Evolutionary conservation across 2,113 vertebrate genomes (phyloP).

Genomic region (Buteo buteo): DNA sequence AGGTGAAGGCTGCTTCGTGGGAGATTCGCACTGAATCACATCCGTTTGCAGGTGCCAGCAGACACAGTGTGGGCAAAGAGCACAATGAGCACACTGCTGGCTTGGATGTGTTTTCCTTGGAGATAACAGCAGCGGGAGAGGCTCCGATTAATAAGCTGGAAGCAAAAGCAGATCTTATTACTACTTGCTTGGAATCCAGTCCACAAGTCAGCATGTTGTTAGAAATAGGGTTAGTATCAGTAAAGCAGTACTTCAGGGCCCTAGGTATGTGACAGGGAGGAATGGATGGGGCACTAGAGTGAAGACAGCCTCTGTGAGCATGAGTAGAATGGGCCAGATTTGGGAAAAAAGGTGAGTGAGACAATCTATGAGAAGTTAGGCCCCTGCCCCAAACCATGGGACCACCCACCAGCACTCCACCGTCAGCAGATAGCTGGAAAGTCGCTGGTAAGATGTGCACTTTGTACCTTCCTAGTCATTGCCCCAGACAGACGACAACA

Average conservation of each 20-base stretch:
- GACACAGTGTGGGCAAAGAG: not conserved
- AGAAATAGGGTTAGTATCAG: not conserved
- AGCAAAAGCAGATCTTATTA: not conserved
- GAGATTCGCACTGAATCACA: not conserved
- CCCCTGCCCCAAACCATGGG: not conserved
- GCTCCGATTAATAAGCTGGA: not conserved
- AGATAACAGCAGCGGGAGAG: not conserved
- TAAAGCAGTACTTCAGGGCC: not conserved
- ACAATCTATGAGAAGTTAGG: not conserved
- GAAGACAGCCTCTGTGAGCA: not conserved
- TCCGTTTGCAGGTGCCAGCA: not conserved
- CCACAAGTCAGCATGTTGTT: not conserved
- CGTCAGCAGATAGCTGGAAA: not conserved
- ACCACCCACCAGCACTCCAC: not conserved
- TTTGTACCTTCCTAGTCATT: not conserved
- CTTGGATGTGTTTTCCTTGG: not conserved
- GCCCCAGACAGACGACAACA: not conserved
- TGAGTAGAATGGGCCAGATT: not conserved
- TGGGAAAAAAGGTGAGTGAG: not conserved
- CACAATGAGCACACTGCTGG: not conserved
- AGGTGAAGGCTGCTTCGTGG: not conserved
- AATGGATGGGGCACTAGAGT: not conserved
- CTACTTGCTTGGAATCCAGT: not conserved
- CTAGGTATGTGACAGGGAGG: not conserved
- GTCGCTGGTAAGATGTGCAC: fast-evolving